Conservation (phyloP, 2,888 invertebrate species). For the Diarsia brunnea region DNA sequence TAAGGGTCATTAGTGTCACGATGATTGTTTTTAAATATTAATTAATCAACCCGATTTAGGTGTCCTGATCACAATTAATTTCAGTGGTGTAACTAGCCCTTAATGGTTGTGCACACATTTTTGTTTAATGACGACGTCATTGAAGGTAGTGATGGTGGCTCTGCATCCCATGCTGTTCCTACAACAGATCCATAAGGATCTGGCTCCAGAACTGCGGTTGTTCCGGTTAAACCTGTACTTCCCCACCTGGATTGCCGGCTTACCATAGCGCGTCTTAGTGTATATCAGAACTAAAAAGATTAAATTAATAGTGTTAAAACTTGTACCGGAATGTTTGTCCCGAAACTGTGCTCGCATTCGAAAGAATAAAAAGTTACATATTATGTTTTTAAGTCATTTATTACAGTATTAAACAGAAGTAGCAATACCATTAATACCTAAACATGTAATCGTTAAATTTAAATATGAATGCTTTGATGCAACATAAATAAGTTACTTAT, state of each 20-base stretch:
- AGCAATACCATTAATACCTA: neutral
- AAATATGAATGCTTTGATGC: neutral
- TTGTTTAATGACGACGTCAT: slow-evolving; percentile 70
- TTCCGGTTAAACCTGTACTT: slow-evolving; percentile 77
- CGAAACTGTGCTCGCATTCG: neutral
- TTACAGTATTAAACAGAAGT: neutral
- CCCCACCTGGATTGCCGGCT: slow-evolving; percentile 74
- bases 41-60: neutral
- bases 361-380: neutral
- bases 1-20: neutral
- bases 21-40: neutral
- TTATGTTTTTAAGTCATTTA: slow-evolving; percentile 12
- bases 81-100: neutral
- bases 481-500: neutral
- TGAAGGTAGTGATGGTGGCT: slow-evolving; percentile 71
- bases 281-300: slow-evolving; percentile 72
- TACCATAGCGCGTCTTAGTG: slow-evolving; percentile 72
- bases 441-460: neutral
- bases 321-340: neutral
- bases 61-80: neutral
- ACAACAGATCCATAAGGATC: slow-evolving; percentile 79
- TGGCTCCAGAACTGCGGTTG: slow-evolving; percentile 76
- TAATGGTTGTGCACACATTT: slow-evolving; percentile 72
- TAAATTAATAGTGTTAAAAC: slow-evolving; percentile 32
- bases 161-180: slow-evolving; percentile 75